These are phyloP conservation scores for Nesogale talazaci DNA, from an alignment of 2,113 vertebrate species.

Conservation along the genomic window DNA sequence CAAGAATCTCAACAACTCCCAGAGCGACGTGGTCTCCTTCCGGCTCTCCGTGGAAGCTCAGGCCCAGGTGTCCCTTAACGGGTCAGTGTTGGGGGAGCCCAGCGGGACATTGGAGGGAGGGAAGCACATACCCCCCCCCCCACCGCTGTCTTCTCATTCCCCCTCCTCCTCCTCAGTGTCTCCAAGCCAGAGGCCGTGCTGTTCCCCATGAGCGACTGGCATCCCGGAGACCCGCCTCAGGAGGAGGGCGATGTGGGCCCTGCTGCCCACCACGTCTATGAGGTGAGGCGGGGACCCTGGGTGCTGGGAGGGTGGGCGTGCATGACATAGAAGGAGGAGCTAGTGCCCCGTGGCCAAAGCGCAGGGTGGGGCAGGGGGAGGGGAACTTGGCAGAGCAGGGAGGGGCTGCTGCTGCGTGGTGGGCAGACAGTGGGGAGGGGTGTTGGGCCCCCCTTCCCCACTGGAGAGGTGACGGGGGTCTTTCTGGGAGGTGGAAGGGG, in stretches of 20 bases:
- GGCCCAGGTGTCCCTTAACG: slow-evolving; percentile 90
- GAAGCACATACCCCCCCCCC: not conserved
- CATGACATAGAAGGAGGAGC: not conserved
- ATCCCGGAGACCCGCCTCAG: slow-evolving; percentile 82
- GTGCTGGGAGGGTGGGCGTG: not conserved
- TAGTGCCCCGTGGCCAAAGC: accelerated
- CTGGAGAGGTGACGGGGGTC: not conserved
- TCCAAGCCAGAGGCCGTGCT: slow-evolving; percentile 92
- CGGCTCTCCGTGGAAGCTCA: slow-evolving; percentile 89
- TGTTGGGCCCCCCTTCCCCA: no score
- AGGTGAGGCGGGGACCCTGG: slow-evolving; percentile 85
- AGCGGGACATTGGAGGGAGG: not conserved
- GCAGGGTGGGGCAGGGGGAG: not conserved
- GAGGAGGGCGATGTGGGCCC: slow-evolving; percentile 91
- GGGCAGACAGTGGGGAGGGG: no score
- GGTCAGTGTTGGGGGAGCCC: slow-evolving; percentile 85
- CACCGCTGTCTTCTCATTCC: slow-evolving; percentile 4
- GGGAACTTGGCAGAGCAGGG: not conserved
- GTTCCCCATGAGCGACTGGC: slow-evolving; percentile 90
- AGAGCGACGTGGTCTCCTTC: slow-evolving; percentile 90
- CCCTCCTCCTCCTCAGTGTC: slow-evolving; percentile 84
- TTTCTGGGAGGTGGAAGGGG: not conserved
- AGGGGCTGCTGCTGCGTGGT: not conserved
- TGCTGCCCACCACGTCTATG: slow-evolving; percentile 91
- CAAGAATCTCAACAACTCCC: slow-evolving; percentile 96